Conservation (phyloP, 2,797 vertebrate species). For the Enteromius viviparus region DNA sequence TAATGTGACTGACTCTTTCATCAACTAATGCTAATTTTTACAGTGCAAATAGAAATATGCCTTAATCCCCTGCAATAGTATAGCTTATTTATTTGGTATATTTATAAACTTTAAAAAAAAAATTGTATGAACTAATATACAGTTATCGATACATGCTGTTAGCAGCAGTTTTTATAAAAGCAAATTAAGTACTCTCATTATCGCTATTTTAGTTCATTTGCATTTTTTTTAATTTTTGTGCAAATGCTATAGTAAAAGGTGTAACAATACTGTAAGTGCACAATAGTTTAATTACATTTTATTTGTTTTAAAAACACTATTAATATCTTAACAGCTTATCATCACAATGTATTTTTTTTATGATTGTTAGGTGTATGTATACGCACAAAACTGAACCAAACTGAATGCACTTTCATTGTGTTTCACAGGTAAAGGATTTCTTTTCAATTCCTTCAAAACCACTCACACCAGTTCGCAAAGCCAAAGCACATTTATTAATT, state of each 20-base stretch:
- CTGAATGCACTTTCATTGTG: neutral
- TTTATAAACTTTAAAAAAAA: too few species aligned
- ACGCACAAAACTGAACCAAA: neutral
- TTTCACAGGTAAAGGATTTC: constrained; percentile 27
- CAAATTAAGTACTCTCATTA: neutral
- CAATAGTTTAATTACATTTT: neutral
- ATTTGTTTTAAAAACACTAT: neutral
- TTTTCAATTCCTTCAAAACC: constrained; percentile 26
- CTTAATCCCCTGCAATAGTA: neutral
- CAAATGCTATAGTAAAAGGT: neutral
- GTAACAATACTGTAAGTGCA: neutral
- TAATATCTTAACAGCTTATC: neutral
- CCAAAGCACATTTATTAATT: constrained; percentile 70
- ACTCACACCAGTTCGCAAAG: constrained; percentile 55
- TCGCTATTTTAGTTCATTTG: neutral
- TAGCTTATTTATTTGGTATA: neutral
- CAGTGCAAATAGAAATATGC: neutral
- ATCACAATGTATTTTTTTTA: neutral
- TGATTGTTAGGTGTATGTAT: neutral
- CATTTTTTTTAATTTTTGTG: neutral
- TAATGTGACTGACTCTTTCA: constrained; percentile 13
- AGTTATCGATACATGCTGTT: neutral
- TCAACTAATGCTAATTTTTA: neutral
- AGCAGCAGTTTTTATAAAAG: neutral
- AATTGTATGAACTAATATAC: neutral